Evolutionary conservation across 2,797 vertebrate species (phyloP), one percentile per base, ranked within the genome.

Genomic region (Oryzias dopingdopingensis): DNA sequence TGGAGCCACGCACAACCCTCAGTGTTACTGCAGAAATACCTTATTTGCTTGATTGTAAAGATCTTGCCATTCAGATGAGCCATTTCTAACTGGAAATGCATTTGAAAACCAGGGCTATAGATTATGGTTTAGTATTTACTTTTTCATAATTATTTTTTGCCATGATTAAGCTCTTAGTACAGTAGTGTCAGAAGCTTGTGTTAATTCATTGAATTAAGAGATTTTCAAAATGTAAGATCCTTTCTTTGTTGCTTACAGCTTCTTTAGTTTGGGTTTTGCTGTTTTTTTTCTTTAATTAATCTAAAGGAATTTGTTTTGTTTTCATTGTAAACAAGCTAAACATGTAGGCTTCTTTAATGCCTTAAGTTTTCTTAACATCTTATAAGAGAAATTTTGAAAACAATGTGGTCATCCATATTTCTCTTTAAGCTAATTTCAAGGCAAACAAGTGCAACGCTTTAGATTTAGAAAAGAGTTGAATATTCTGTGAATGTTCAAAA

Each of bases 41-140:
- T 57, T 80, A 85, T 79, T 72, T 82, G 82, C 84, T 82, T 85
- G 73, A 84, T 84, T 82, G 76, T 80, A 72, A 83, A 81, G 72
- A 73, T 72, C 73, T 78, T 65, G 65, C 67, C 71, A 69, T 70
- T 50, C 58, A 78, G 52, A 81, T 17, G 65, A 82, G 85, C 73
- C 82, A 85, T 88, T 82, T 83, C 47, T 58, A 74, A 52, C 74
- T 64, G 72, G 76, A 82, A 75, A 71, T 84, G 72, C 79, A 77
- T 70, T 74, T 56, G 53, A 70, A 74, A 76, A 80, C 18, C 84
- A 88, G 83, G 84, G 82, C 84, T 87, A 83, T 42, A 83, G 60
- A 75, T 72, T 55, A 75, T 59, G 58, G 50, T 76, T 77, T 76
- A 72, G 69, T 77, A 67, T 53, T 48, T 62, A 60, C 59, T 71